Base-by-base conservation (phyloP, 2,797 vertebrate genomes). In the Craterocephalus amniculus region DNA sequence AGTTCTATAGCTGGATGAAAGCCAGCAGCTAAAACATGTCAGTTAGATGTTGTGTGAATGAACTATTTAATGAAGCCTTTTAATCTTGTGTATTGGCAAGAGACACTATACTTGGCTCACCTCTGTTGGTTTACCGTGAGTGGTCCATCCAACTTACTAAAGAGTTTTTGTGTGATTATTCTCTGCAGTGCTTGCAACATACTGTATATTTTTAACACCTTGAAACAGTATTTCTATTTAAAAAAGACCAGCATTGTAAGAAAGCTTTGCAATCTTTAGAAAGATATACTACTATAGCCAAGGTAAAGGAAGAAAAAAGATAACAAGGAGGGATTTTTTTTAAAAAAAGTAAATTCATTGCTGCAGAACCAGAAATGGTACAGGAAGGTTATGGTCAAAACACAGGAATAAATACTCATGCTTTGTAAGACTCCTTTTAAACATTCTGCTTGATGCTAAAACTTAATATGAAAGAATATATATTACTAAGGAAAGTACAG, bases 61-160 rank as follows among this genome's bases (percentile, higher is more conserved):
- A 83, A 70, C 52, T 72, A 26, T 81, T 67, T 78, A 80, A 78
- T 72, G 60, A 64, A 76, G 79, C 63, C 66, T 78, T 88, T 86
- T 78, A 69, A 84, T 82, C 68, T 76, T 62, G 76, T 45, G 61
- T 80, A 55, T 83, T 86, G 83, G 81, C 87, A 70, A 63, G 36
- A 70, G 43, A 72, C 40, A 45, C 54, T 71, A 45, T 71, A 7
- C 38, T 85, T 81, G 85, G 80, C 83, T 80, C 71, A 38, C 8
- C 4, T 76, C 64, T 70, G 55, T 45, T 32, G 36, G 72, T 72
- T 74, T 60, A 74, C 68, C 55, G 55, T 70, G 49, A 73, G 58
- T 51, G 59, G 80, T 83, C 83, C 54, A 80, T 84, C 68, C 55
- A 20, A 51, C 31, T 66, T 70, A 78, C 67, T 76, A 79, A 72